Evolutionary conservation across 2,888 invertebrate genomes (phyloP), one percentile per base, ranked within the genome.

Genomic region (Cephus sareptanus): DNA sequence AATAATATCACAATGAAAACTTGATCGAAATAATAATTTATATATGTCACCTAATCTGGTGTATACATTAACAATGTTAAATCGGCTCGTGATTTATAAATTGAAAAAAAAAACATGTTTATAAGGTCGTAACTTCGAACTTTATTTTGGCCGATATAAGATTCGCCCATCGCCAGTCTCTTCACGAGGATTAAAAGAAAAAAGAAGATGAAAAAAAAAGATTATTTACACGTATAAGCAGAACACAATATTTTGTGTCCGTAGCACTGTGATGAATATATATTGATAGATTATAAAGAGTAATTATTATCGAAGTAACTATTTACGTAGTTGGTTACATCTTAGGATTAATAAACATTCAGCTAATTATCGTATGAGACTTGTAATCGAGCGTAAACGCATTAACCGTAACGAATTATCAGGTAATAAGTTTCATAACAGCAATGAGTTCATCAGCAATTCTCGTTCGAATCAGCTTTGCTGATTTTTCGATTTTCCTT

Each of bases 231-330:
- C 83, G 83, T 87, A 87, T 84, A 85, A 83, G 86, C 81, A 87
- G 90, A 91, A 91, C 90, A 91, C 91, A 90, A 89, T 90, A 82
- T 88, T 56, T 90, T 90, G 91, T 91, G 91, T 91, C 91, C 90
- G 89, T 91, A 91, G 91, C 90, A 91, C 91, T 91, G 91, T 91
- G 91, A 91, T 91, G 91, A 90, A 90, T 91, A 90, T 56, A 56
- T 90, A 90, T 89, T 86, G 83, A 88, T 89, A 86, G 86, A 84
- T 78, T 85, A 85, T 83, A 85, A 84, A 85, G 83, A 84, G 81
- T 80, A 81, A 84, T 82, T 79, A 83, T 84, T 85, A 83, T 81
- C 77, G 79, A 83, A 83, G 82, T 78, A 81, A 87, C 84, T 88
- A 89, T 88, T 90, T 87, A 86, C 85, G 85, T 90, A 89, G 90